Percentiles rank a stretch among this genome's conserved stretches.
These are phyloP conservation scores for Argyrosomus regius DNA, from an alignment of 2,797 vertebrate species.

Conservation along the genomic window DNA sequence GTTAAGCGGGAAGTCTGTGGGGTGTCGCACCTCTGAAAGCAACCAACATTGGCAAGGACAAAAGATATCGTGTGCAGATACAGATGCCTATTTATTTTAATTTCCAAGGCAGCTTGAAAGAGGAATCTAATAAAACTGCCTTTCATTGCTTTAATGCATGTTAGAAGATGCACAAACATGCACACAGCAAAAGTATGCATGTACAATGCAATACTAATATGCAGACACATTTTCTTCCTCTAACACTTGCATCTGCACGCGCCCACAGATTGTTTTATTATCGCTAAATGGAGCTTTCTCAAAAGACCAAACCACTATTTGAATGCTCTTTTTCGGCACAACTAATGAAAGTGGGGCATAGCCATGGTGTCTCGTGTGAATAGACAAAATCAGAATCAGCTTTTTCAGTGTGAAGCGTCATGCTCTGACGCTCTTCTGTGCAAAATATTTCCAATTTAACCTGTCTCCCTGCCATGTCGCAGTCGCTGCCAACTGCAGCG, in stretches of 20 bases:
- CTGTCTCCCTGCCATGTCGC: conserved; percentile 50
- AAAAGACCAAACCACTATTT: conserved; percentile 64
- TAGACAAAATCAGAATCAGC: conserved; percentile 73
- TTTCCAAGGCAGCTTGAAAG: conserved; percentile 76
- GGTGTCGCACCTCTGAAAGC: conserved; percentile 76
- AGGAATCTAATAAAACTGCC: conserved; percentile 73
- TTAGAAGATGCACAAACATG: conserved; percentile 72
- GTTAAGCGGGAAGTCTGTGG: conserved; percentile 79
- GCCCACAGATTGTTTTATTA: conserved; percentile 72
- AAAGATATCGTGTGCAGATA: conserved; percentile 76
- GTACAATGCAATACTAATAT: conserved; percentile 20
- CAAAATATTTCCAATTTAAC: conserved; percentile 68
- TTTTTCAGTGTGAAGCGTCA: conserved; percentile 60
- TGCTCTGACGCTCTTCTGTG: conserved; percentile 60
- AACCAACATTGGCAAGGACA: conserved; percentile 77
- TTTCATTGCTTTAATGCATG: conserved; percentile 73
- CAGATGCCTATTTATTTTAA: conserved; percentile 81
- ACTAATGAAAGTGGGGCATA: conserved; percentile 76
- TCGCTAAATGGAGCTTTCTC: conserved; percentile 66
- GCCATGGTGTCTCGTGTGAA: conserved; percentile 64
- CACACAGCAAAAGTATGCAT: conserved; percentile 33
- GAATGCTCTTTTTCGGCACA: conserved; percentile 63
- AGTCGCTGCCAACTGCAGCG: conserved; percentile 40
- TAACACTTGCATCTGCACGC: conserved; percentile 41
- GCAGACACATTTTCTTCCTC: conserved; percentile 27